Evolutionary conservation across 2,888 invertebrate genomes (phyloP), one percentile per base, ranked within the genome.

Genomic region (Caenorhabditis sp.): DNA sequence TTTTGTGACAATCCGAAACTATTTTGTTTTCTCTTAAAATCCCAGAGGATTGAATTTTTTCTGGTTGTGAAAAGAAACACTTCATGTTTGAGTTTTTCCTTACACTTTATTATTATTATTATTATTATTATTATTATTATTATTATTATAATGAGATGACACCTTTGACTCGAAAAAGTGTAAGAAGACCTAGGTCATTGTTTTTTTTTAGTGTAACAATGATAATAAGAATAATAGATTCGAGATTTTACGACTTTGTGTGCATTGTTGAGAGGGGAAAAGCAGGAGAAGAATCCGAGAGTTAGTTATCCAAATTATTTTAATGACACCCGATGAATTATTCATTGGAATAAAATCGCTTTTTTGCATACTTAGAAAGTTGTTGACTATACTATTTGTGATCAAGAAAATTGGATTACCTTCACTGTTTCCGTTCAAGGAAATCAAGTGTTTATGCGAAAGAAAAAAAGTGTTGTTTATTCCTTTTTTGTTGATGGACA

Each of bases 381-480:
- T 43, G 43, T 43, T 43, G 43, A 43, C 43, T 43, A 17, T 43
- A 43, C 43, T 43, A 17, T 43, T 43, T 43, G 43, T 43, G 14
- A 10, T 17, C 43, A 43, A 43, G 43, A 10, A 43, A 58, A 67
- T 62, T 58, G 57, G 51, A 62, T 58, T 36, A 62, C 58, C 37
- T 55, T 61, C 61, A 61, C 61, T 58, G 67, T 67, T 67, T 67
- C 62, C 61, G 60, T 57, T 58, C 62, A 49, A 55, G 31, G 23
- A 66, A 58, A 58, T 58, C 57, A 36, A 58, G 57, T 58, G 57
- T 58, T 58, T 58, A 23, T 51, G 14, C 14, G 12, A 17, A 43
- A 17, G 36, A 43, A 17, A 43, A 10, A 43, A 17, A 43, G 17
- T 12, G 43, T 43, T 43, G 43, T 43, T 43, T 43, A 43, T 43